Conservation (phyloP, 2,113 vertebrate genomes). For the Cricetomys ansorgei region DNA sequence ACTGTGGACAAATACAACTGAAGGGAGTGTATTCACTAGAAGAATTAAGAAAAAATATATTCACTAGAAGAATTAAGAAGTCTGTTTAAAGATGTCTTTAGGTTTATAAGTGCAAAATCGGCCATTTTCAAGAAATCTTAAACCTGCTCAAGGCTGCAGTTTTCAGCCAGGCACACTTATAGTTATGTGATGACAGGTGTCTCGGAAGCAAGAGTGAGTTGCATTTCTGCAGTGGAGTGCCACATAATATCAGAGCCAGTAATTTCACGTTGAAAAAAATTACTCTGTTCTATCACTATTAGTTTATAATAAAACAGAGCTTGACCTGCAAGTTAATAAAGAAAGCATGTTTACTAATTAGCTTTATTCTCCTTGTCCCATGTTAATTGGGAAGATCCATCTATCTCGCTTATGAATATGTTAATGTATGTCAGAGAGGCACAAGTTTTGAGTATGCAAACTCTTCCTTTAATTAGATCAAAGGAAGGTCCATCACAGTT, state of each 20-base stretch:
- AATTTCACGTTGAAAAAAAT: slow-evolving; percentile 66
- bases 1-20: neutral
- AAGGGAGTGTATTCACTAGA: slow-evolving; percentile 24
- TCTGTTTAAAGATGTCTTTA: slow-evolving; percentile 52
- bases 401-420: slow-evolving; percentile 89
- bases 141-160: slow-evolving; percentile 59
- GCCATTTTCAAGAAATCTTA: slow-evolving; percentile 63
- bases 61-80: neutral
- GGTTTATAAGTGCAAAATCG: slow-evolving; percentile 61
- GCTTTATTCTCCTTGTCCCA: slow-evolving; percentile 86
- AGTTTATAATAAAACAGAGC: slow-evolving; percentile 84
- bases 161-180: slow-evolving; percentile 57
- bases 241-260: slow-evolving; percentile 62
- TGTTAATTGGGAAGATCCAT: slow-evolving; percentile 90
- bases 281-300: slow-evolving; percentile 82
- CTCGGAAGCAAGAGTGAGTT: slow-evolving; percentile 54
- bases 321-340: slow-evolving; percentile 89
- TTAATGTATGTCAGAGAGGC: slow-evolving; percentile 86
- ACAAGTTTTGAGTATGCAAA: slow-evolving; percentile 83
- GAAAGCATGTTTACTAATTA: slow-evolving; percentile 89
- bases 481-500: slow-evolving; percentile 86
- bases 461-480: slow-evolving; percentile 89
- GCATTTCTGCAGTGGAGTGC: slow-evolving; percentile 63
- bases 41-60: neutral
- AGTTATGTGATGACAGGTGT: slow-evolving; percentile 75